Conservation (phyloP, 2,888 invertebrate species). For the Euproctis similis region DNA sequence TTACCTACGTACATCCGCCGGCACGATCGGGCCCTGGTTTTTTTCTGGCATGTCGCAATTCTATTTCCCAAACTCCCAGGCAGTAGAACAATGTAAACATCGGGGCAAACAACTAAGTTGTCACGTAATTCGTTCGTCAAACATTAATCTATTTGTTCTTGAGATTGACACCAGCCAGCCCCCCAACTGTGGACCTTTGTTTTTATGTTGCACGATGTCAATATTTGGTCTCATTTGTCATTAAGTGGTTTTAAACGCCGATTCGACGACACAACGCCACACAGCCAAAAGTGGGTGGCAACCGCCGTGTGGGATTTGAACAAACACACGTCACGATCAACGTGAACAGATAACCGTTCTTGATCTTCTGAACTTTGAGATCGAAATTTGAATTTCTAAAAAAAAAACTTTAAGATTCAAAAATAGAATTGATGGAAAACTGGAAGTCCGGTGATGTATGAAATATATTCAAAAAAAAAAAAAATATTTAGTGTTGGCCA, state of each 20-base stretch:
- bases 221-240: constrained; percentile 70
- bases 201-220: constrained; percentile 62
- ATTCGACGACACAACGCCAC: constrained; percentile 35
- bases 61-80: constrained; percentile 41
- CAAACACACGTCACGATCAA: constrained; percentile 26
- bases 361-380: constrained; percentile 39
- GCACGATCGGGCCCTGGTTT: constrained; percentile 23
- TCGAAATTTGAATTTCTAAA: constrained; percentile 31
- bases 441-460: constrained; percentile 1
- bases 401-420: constrained; percentile 3
- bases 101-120: constrained; percentile 45
- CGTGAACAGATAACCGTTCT: constrained; percentile 19
- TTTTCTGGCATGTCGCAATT: constrained; percentile 33
- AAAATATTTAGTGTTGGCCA: constrained; percentile 27
- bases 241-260: constrained; percentile 51
- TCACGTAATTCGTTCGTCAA: constrained; percentile 71
- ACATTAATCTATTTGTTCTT: constrained; percentile 62
- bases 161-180: constrained; percentile 68
- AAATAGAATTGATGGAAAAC: constrained; percentile 8
- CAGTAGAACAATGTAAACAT: constrained; percentile 40
- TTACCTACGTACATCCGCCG: constrained; percentile 34
- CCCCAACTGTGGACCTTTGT: constrained; percentile 60
- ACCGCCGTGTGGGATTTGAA: constrained; percentile 36
- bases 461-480: too few species aligned
- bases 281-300: constrained; percentile 47